Evolutionary conservation across 2,888 invertebrate species (phyloP).

Genomic region (Erebia epiphron): DNA sequence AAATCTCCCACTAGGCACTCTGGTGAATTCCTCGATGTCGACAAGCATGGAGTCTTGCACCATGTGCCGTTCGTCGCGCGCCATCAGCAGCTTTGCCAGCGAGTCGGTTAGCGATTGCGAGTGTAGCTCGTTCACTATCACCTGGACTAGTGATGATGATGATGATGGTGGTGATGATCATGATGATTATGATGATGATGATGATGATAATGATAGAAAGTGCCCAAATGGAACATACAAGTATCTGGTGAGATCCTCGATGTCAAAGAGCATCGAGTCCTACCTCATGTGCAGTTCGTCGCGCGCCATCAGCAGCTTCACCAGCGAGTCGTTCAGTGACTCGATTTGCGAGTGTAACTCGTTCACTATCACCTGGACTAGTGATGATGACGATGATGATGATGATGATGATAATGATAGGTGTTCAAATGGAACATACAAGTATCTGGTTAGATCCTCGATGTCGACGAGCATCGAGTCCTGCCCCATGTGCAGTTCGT

Average conservation of each 20-base stretch:
- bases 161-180: no score
- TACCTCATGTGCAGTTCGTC: slow-evolving; percentile 99
- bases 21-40: slow-evolving; percentile 96
- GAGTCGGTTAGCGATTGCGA: slow-evolving; percentile 95
- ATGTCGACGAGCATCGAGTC: slow-evolving; percentile 99
- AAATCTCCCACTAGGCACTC: no score
- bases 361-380: slow-evolving; percentile 83
- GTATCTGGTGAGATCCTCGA: slow-evolving; percentile 96
- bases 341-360: slow-evolving; percentile 97
- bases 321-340: slow-evolving; percentile 94
- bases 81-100: slow-evolving; percentile 94
- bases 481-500: slow-evolving; percentile 98
- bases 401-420: no score
- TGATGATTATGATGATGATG: no score
- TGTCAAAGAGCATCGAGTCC: slow-evolving; percentile 98
- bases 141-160: no score
- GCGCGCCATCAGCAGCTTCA: slow-evolving; percentile 93
- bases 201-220: no score
- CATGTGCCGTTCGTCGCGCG: slow-evolving; percentile 98
- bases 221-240: slow-evolving; percentile 83
- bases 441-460: slow-evolving; percentile 90
- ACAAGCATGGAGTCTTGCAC: slow-evolving; percentile 98
- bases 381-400: no score
- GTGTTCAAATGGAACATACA: no score
- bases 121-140: slow-evolving; percentile 93